Evolutionary conservation across 2,888 invertebrate genomes (phyloP), one percentile per base, ranked within the genome.

Genomic region (Pseudolycoriella hygida): DNA sequence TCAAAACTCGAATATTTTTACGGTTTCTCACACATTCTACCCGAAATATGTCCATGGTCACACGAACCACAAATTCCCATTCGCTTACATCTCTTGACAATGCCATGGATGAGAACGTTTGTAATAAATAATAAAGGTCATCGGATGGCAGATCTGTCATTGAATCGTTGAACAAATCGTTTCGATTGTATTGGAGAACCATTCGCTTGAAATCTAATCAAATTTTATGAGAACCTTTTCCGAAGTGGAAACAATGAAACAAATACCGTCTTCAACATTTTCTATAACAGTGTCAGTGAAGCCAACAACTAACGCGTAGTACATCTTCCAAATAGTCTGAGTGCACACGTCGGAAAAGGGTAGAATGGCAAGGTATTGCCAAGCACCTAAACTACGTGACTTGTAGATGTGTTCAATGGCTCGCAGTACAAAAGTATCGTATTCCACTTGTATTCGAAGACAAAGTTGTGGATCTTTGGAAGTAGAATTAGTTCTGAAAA

Each of bases 61-160:
- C 72, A 19, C 72, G 66, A 56, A 72, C 67, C 42, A 85, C 73
- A 54, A 85, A 77, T 19, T 72, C 68, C 55, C 71, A 69, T 55
- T 84, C 81, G 42, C 66, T 62, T 6, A 64, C 58, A 25, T 64
- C 57, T 49, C 84, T 68, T 3, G 76, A 73, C 56, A 80, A 66
- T 11, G 80, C 82, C 80, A 87, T 85, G 60, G 82, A 83, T 39
- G 82, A 77, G 57, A 85, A 77, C 2, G 84, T 77, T 48, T 83
- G 83, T 43, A 87, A 59, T 41, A 86, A 66, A 64, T 82, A 86
- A 57, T 81, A 80, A 43, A 77, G 73, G 58, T 87, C 85, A 45
- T 79, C 80, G 40, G 78, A 76, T 1, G 76, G 74, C 56, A 82
- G 68, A 45, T 64, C 67, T 20, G 68, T 66, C 47, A 83, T 62